Evolutionary conservation across 2,797 vertebrate genomes (phyloP), one percentile per base, ranked within the genome.

Genomic region (Sebastes vulpes): DNA sequence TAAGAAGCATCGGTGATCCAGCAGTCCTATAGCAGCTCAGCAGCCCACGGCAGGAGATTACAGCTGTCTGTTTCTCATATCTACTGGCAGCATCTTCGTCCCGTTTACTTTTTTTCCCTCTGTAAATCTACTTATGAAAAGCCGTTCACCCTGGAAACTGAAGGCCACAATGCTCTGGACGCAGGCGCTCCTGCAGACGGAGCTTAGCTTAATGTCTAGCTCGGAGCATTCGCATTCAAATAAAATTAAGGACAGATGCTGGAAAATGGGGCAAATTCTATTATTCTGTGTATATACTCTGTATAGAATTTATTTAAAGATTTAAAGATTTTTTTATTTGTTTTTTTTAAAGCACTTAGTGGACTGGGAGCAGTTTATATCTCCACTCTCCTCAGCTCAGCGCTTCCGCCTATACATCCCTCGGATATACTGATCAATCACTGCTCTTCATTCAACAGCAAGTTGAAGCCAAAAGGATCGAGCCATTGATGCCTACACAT

Each of bases 31-130:
- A 72, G 72, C 77, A 68, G 81, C 81, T 83, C 73, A 90, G 90
- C 84, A 89, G 91, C 89, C 81, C 83, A 75, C 58, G 42, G 91
- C 72, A 11, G 77, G 65, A 92, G 92, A 94, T 95, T 92, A 92
- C 79, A 92, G 90, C 90, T 90, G 93, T 91, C 90, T 91, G 77
- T 82, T 84, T 80, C 81, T 87, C 86, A 69, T 91, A 94, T 95
- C 93, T 94, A 77, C 79, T 83, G 73, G 75, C 85, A 92, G 83
- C 87, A 92, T 95, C 93, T 89, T 87, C 61, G 77, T 65, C 75
- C 69, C 74, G 80, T 90, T 90, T 89, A 77, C 75, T 78, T 81
- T 86, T 81, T 69, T 72, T 70, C 14, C 14, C 57, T 56, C 76
- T 66, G 78, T 82, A 89, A 93, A 94, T 93, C 88, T 91, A 87